Base-by-base conservation (phyloP, 2,113 vertebrate species). In the Strigops habroptila region DNA sequence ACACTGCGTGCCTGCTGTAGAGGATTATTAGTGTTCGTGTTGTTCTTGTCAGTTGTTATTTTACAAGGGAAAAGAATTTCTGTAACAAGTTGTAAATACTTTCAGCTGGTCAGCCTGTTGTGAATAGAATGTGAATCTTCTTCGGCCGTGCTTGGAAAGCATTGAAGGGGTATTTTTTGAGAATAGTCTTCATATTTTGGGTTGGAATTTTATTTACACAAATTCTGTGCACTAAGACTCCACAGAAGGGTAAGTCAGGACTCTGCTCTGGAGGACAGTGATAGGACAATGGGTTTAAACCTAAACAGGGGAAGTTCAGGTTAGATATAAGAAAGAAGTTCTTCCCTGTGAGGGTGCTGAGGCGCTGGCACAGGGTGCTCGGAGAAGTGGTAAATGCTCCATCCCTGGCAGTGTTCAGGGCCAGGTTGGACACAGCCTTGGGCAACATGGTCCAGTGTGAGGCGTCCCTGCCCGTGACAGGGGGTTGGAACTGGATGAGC, bases 1-100 rank as follows among this genome's bases (percentile, higher is more conserved):
- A 12, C 0, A 0, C 33, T 6, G 3, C 46, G 1, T 25, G 41
- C 48, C 15, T 1, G 5, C 35, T 10, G 0, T 5, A 41, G 48
- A 37, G 25, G 0, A 5, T 73, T 3, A 10, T 41, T 77, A 30
- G 43, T 2, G 1, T 43, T 77, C 53, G 49, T 7, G 70, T 74
- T 31, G 41, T 53, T 7, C 75, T 65, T 39, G 51, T 68, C 69
- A n/a, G 5, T 33, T 65, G 39, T 51, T 94, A 35, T 71, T 95
- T 49, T 30, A 28, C 48, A 59, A 33, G 8, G 5, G 11, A 19
- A 25, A 55, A 22, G 74, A n/a, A 44, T 7, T 7, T 2, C 2
- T 15, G 14, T 12, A 33, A 23, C 28, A 41, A 24, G 37, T 49
- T 85, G 71, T 24, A 27, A 59, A 35, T 33, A n/a, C 59, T 80